Evolutionary conservation across 1,140 invertebrate species (phyloP).

Genomic region (Archivesica marissinica): DNA sequence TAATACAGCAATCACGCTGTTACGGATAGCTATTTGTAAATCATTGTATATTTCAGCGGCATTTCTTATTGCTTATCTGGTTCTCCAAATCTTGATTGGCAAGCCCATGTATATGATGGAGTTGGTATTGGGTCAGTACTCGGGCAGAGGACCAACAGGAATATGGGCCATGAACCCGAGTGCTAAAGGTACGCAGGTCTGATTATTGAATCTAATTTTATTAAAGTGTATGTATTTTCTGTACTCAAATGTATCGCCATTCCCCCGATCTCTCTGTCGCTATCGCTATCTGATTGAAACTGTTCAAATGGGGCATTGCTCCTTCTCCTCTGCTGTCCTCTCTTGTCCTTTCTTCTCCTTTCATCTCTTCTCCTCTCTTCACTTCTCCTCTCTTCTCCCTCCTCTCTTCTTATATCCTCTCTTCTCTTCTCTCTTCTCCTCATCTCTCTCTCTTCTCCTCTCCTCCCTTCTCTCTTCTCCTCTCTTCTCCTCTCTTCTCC

Average conservation of each 20-base stretch:
- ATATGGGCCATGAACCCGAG: conserved; percentile 83
- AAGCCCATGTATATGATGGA: conserved; percentile 86
- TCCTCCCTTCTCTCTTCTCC: neutral
- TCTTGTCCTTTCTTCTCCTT: neutral
- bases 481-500: neutral
- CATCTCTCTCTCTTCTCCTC: neutral
- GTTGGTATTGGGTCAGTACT: conserved; percentile 84
- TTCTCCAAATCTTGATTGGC: conserved; percentile 86
- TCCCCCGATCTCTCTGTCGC: no score
- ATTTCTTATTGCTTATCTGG: conserved; percentile 86
- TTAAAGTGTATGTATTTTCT: neutral
- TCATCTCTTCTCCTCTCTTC: neutral
- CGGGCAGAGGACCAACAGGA: conserved; percentile 82
- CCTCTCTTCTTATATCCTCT: no score
- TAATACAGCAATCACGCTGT: no score
- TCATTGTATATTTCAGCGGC: conserved; percentile 81
- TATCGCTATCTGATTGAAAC: no score
- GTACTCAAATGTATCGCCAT: no score
- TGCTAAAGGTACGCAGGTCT: conserved; percentile 75
- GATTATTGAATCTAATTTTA: neutral
- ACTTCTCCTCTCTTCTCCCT: no score
- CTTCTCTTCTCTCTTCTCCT: no score
- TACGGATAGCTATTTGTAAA: no score
- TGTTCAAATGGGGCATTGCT: no score
- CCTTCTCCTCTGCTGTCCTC: neutral